These are phyloP conservation scores for Acanthiza pusilla DNA, from an alignment of 2,797 vertebrate genomes.

Conservation along the genomic window DNA sequence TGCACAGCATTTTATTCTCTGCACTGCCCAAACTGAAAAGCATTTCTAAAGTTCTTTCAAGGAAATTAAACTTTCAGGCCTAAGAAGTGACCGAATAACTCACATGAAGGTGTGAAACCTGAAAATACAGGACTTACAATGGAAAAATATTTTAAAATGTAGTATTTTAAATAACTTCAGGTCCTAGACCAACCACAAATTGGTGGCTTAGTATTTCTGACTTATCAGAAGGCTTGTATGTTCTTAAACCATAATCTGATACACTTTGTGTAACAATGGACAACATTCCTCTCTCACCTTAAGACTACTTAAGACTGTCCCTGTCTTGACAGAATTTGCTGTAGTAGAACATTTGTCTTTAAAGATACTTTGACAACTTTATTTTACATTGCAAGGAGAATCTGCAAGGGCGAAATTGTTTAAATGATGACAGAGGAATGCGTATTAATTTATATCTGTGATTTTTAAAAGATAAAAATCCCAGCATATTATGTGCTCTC, in stretches of 20 bases:
- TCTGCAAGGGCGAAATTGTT: not conserved
- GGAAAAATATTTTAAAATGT: fast-evolving
- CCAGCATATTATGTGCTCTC: not conserved
- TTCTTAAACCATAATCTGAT: not conserved
- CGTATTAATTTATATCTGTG: not conserved
- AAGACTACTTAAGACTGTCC: not conserved
- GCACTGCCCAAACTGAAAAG: not conserved
- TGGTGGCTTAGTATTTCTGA: not conserved
- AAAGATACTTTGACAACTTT: not conserved
- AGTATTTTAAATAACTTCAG: not conserved
- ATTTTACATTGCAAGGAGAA: not conserved
- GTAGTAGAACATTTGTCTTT: not conserved
- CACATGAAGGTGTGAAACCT: not conserved
- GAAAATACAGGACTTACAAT: not conserved
- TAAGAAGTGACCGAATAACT: not conserved
- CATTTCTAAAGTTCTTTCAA: not conserved
- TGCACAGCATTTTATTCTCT: not conserved
- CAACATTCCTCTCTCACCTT: not conserved
- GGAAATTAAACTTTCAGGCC: not conserved
- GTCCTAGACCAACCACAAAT: not conserved
- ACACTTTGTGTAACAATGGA: not conserved
- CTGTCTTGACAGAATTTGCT: not conserved
- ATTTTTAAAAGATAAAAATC: not conserved
- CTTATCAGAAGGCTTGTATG: not conserved
- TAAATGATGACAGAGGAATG: not conserved